These are phyloP conservation scores for Graptemys geographica DNA, from an alignment of 2,797 vertebrate species.

Conservation along the genomic window DNA sequence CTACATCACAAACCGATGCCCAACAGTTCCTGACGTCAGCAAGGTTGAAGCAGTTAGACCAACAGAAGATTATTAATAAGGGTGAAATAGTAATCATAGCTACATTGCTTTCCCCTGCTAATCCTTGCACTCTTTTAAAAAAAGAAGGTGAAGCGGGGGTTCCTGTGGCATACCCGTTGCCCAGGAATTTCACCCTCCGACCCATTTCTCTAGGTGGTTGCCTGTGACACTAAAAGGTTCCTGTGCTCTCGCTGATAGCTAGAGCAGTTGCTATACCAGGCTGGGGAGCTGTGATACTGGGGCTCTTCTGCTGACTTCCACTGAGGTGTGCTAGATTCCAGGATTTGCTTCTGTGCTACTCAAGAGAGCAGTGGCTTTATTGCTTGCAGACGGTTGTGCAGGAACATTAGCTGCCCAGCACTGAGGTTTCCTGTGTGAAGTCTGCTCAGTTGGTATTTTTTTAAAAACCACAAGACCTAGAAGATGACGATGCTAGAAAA, in stretches of 20 bases:
- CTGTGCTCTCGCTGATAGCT: background rate
- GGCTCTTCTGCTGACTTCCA: constrained; percentile 73
- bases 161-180: background rate
- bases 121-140: background rate
- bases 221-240: background rate
- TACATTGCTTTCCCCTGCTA: background rate
- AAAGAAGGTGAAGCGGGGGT: background rate
- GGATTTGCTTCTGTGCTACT: constrained; percentile 52
- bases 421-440: constrained; percentile 19
- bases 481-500: constrained; percentile 35
- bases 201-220: background rate
- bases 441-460: background rate
- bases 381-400: background rate
- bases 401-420: constrained; percentile 20
- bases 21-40: background rate
- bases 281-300: constrained; percentile 13
- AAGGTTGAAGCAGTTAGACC: background rate
- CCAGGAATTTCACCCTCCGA: background rate
- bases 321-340: constrained; percentile 77
- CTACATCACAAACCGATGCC: background rate
- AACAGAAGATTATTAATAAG: constrained; percentile 1
- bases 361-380: constrained; percentile 21
- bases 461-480: background rate
- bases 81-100: constrained; percentile 15
- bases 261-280: constrained; percentile 16